A percentile compares a stretch with the other conserved stretches of the same genome.
These are phyloP conservation scores for Oligia fasciuncula DNA, from an alignment of 2,888 invertebrate species.

Conservation along the genomic window DNA sequence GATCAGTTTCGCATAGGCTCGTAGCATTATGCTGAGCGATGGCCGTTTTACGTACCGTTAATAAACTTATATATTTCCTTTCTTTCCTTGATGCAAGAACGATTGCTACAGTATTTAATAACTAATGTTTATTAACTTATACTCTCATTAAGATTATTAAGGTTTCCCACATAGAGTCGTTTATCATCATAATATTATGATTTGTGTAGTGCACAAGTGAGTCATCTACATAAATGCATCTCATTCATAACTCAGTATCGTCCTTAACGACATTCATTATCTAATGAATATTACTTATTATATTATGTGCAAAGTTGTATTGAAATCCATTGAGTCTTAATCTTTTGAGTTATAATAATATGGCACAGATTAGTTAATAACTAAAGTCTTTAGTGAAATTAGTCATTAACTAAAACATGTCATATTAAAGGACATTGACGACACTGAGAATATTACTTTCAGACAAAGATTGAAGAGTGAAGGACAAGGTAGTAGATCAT, in stretches of 20 bases:
- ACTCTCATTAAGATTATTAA: not conserved
- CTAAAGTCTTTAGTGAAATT: not conserved
- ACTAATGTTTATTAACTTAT: not conserved
- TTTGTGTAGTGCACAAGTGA: slow-evolving; percentile 28
- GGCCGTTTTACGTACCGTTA: too few relatives aligned
- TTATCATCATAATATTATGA: slow-evolving; percentile 10
- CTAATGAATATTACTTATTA: slow-evolving; percentile 8
- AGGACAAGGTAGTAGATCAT: not conserved
- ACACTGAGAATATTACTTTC: not conserved
- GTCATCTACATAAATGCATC: slow-evolving; percentile 17
- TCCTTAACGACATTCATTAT: slow-evolving; percentile 31
- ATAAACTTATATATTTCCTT: too few relatives aligned
- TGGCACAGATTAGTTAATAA: slow-evolving; percentile 16
- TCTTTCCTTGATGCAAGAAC: not conserved
- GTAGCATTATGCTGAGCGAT: too few relatives aligned
- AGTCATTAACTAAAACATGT: not conserved
- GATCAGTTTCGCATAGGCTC: too few relatives aligned
- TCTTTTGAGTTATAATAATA: not conserved
- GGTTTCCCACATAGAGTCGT: not conserved
- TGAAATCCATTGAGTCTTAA: not conserved
- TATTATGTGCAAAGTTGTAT: not conserved
- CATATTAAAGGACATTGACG: not conserved
- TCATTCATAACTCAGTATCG: slow-evolving; percentile 27
- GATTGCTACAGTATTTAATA: not conserved
- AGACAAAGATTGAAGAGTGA: not conserved